These are phyloP conservation scores for Myotis brandtii DNA, from an alignment of 2,113 vertebrate species.

Conservation along the genomic window DNA sequence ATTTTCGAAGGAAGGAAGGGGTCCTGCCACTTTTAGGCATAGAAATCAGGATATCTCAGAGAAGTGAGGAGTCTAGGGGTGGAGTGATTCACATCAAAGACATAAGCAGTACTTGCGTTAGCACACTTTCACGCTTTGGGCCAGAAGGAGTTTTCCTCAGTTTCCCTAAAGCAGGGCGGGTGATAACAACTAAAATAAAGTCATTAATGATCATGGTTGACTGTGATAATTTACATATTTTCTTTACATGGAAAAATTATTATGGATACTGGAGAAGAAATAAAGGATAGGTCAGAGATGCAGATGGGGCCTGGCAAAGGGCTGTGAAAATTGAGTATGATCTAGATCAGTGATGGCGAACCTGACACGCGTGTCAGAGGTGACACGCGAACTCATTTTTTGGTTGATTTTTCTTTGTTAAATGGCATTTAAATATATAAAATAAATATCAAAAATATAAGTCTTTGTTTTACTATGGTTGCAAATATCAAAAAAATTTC, in stretches of 20 bases:
- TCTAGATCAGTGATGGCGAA: neutral
- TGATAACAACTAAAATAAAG: neutral
- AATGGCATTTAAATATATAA: too few relatives aligned
- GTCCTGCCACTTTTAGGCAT: neutral
- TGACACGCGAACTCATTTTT: too few relatives aligned
- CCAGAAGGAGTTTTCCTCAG: neutral
- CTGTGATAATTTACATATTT: neutral
- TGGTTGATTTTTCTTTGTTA: too few relatives aligned
- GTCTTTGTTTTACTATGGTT: too few relatives aligned
- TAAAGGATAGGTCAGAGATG: neutral
- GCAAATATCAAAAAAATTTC: too few relatives aligned
- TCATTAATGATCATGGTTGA: neutral
- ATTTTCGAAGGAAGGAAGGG: neutral
- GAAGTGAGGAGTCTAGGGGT: neutral
- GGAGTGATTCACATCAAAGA: neutral
- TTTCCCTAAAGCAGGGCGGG: neutral
- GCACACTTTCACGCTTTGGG: neutral
- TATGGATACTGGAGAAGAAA: conserved; percentile 32
- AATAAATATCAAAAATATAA: too few relatives aligned
- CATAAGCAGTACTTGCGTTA: neutral
- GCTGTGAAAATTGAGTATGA: neutral
- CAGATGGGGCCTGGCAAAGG: neutral
- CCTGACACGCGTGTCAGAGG: too few relatives aligned
- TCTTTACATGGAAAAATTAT: neutral
- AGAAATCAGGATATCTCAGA: neutral